Conservation (phyloP, 2,888 invertebrate species). For the Callyntrura guangdongensis region DNA sequence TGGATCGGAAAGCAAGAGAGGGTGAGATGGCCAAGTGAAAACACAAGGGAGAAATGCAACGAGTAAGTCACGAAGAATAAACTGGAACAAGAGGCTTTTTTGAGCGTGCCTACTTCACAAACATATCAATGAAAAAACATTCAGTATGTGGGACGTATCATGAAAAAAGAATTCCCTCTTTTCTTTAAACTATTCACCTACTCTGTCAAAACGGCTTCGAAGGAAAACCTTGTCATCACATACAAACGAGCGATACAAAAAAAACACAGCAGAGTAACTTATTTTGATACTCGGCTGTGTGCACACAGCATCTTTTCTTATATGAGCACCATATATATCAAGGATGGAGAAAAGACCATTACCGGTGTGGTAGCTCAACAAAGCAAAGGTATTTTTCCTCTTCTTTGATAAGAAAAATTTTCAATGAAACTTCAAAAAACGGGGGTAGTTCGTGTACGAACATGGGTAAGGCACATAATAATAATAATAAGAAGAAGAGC, state of each 20-base stretch:
- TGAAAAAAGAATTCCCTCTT: constrained; percentile 24
- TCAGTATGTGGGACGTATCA: constrained; percentile 9
- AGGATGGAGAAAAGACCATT: neutral
- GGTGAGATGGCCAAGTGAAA: neutral
- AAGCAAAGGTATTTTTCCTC: constrained; percentile 32
- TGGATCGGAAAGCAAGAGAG: constrained; percentile 6
- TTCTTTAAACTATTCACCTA: constrained; percentile 14
- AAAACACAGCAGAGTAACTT: neutral
- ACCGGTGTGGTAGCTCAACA: constrained; percentile 33
- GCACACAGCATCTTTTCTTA: neutral
- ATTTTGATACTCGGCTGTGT: neutral
- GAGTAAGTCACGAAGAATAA: constrained; percentile 13
- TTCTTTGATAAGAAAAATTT: constrained; percentile 1
- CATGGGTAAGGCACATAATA: neutral
- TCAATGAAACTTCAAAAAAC: constrained; percentile 39
- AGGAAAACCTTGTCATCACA: constrained; percentile 41
- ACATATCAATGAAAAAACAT: constrained; percentile 69
- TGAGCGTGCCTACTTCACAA: constrained; percentile 59
- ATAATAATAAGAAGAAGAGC: neutral
- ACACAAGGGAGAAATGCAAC: constrained; percentile 5
- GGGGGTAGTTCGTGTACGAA: neutral
- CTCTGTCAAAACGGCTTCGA: constrained; percentile 58
- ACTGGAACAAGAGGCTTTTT: constrained; percentile 46
- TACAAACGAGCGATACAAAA: constrained; percentile 27
- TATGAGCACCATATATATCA: neutral